Base-by-base conservation (phyloP, 2,888 invertebrate species). In the Sphaeridia pumilis region DNA sequence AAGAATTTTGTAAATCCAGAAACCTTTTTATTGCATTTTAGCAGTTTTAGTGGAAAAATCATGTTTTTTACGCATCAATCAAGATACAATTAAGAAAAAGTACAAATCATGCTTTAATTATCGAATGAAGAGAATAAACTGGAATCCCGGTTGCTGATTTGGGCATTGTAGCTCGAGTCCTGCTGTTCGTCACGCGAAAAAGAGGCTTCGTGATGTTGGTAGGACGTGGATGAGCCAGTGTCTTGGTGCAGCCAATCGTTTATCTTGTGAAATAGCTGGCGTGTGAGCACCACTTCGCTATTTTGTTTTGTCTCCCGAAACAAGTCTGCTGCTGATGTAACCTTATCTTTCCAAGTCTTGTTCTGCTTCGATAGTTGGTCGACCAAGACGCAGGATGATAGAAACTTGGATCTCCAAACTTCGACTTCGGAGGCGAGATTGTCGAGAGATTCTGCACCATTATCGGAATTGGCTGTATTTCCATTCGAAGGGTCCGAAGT, bases 381-480 rank as follows among this genome's bases (percentile, higher is more conserved):
- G 10, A 65, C 65, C 2, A 65, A 51, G 1, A 65, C 60, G 54
- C 65, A 65, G 1, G 61, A 61, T 7, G 61, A 62, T 2, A 65
- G 51, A 47, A 65, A 65, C 34, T 65, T 65, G 5, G 60, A 61
- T 41, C 65, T 34, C 61, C 63, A 63, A 17, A 65, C 65, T 55
- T 62, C 61, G 25, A 65, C 60, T 55, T 62, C 63, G 44, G 63
- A 58, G n/a, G 56, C 56, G 14, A 65, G 56, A 50, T 61, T 56
- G 28, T 63, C 63, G n/a, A 65, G 46, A n/a, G 63, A 65, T 48
- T 65, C 65, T 21, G 48, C 52, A 35, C 41, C 41, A 21, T 41
- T 46, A 14, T 31, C 31, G 5, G 10, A 5, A n/a, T 22, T 26
- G 24, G 28, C 27, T 12, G 28, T 28, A 14, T 31, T 28, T 3